Percentiles rank a stretch among this genome's conserved stretches.
These are phyloP conservation scores for Ophion ellenae DNA, from an alignment of 2,888 invertebrate genomes.

Conservation along the genomic window DNA sequence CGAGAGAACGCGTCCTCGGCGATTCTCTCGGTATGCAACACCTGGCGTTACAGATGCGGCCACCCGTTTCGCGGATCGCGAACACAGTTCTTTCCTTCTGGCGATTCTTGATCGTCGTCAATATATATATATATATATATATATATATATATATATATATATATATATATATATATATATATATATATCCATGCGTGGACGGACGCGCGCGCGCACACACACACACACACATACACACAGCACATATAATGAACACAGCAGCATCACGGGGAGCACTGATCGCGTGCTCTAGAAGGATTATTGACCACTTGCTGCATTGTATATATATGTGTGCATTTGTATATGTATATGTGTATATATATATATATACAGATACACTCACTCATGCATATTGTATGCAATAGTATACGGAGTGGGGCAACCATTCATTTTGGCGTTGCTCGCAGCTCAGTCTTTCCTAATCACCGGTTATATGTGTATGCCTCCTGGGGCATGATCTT, in stretches of 20 bases:
- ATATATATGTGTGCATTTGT: neutral
- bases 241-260: slow-evolving; percentile 21
- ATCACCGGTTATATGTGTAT: slow-evolving; percentile 59
- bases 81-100: slow-evolving; percentile 47
- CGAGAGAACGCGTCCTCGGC: slow-evolving; percentile 30
- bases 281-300: slow-evolving; percentile 64
- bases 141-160: too few species aligned
- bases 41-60: slow-evolving; percentile 69
- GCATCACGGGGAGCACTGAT: slow-evolving; percentile 56
- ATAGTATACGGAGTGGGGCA: slow-evolving; percentile 22
- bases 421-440: slow-evolving; percentile 64
- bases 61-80: slow-evolving; percentile 63
- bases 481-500: slow-evolving; percentile 37
- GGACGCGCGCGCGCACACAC: neutral
- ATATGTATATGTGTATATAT: neutral
- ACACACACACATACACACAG: neutral
- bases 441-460: slow-evolving; percentile 59
- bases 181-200: neutral
- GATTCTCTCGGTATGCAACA: slow-evolving; percentile 64
- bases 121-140: too few species aligned
- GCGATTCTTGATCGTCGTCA: slow-evolving; percentile 49
- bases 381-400: neutral
- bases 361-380: neutral
- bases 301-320: slow-evolving; percentile 51
- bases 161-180: too few species aligned